Evolutionary conservation across 2,888 invertebrate genomes (phyloP).

Genomic region (Xanthia togata): DNA sequence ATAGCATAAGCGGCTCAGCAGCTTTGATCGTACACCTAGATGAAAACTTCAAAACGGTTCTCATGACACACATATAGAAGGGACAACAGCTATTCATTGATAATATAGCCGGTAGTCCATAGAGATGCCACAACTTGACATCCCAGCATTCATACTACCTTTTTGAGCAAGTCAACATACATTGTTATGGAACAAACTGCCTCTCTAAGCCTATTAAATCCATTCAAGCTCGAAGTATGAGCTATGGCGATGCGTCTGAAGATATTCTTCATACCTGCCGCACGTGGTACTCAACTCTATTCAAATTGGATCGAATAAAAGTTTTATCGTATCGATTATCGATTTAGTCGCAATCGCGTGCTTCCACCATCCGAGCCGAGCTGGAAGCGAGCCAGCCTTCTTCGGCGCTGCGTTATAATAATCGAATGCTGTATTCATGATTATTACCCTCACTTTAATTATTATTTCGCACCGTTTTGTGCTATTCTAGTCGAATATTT

Average conservation of each 20-base stretch:
- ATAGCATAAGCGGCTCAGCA: background rate
- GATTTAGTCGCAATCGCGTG: constrained; percentile 74
- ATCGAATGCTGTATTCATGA: constrained; percentile 73
- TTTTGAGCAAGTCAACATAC: background rate
- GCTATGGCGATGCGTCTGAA: constrained; percentile 12
- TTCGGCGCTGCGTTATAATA: constrained; percentile 75
- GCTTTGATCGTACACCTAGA: background rate
- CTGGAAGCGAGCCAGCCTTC: constrained; percentile 79
- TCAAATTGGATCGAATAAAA: constrained; percentile 87
- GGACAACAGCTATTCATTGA: background rate
- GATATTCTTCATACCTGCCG: constrained; percentile 40
- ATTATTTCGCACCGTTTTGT: constrained; percentile 54
- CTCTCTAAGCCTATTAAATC: background rate
- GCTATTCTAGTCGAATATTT: constrained; percentile 48
- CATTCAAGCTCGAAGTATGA: constrained; percentile 1
- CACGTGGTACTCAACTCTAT: constrained; percentile 71
- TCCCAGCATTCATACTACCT: background rate
- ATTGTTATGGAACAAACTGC: background rate
- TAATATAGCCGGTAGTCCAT: background rate
- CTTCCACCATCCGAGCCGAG: constrained; percentile 73
- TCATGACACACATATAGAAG: background rate
- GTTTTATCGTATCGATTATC: constrained; percentile 83
- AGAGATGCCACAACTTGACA: background rate
- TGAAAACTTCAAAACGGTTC: constrained; percentile 1
- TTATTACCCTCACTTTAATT: constrained; percentile 71